Evolutionary conservation across 2,797 vertebrate genomes (phyloP).

Genomic region (Melanotaenia boesemani): DNA sequence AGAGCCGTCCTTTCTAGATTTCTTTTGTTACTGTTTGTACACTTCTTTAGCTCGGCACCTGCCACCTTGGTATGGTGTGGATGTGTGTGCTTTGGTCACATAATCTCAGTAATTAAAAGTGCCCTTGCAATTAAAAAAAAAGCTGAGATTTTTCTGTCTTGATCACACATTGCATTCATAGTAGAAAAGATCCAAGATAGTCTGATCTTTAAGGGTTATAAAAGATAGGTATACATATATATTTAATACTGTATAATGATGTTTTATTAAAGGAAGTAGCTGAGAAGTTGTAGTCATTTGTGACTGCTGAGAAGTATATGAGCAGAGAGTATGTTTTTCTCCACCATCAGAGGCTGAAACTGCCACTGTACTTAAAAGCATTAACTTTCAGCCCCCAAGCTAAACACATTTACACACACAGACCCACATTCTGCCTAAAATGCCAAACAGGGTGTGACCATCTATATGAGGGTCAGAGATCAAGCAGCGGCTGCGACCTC

Average conservation of each 20-base stretch:
- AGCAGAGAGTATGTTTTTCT: conserved; percentile 22
- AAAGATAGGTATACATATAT: background rate
- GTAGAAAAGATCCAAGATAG: too few species aligned
- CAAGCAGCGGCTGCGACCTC: conserved; percentile 43
- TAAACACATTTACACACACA: conserved; percentile 13
- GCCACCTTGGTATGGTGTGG: too few species aligned
- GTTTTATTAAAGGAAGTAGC: background rate
- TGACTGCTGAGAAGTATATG: conserved; percentile 29
- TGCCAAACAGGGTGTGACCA: conserved; percentile 38
- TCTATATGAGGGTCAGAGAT: conserved; percentile 53
- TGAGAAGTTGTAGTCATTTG: conserved; percentile 26
- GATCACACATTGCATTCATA: too few species aligned
- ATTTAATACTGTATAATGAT: background rate
- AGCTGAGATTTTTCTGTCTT: too few species aligned
- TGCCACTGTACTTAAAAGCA: conserved; percentile 3
- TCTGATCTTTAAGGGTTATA: too few species aligned
- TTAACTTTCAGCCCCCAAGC: conserved; percentile 13
- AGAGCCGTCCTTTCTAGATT: too few species aligned
- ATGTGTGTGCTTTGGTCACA: too few species aligned
- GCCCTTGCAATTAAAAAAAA: too few species aligned
- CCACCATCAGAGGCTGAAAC: conserved; percentile 4
- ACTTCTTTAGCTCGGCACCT: too few species aligned
- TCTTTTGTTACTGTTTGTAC: too few species aligned
- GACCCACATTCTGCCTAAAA: conserved; percentile 4
- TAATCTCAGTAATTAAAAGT: too few species aligned